A percentile compares a stretch with the other conserved stretches of the same genome.
These are phyloP conservation scores for Pseudolaguvia tuberculata DNA, from an alignment of 2,113 vertebrate species.

Conservation along the genomic window DNA sequence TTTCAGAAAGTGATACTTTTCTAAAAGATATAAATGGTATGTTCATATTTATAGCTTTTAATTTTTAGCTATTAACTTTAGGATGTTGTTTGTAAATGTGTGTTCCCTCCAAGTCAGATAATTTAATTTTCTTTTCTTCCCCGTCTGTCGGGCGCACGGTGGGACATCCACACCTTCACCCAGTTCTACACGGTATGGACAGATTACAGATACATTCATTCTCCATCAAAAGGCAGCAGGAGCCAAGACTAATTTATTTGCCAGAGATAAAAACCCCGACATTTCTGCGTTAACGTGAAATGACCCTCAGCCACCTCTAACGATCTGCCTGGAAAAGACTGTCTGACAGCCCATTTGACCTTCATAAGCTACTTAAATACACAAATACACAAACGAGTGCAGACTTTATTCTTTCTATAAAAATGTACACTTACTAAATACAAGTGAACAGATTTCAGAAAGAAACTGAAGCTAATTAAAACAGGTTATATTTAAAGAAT, in stretches of 20 bases:
- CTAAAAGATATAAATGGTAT: too few relatives aligned
- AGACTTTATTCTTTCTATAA: neutral
- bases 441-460: neutral
- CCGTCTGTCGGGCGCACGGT: neutral
- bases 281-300: too few relatives aligned
- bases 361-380: neutral
- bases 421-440: neutral
- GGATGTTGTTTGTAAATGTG: neutral
- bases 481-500: neutral
- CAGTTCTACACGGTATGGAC: neutral
- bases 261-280: neutral
- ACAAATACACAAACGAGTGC: neutral
- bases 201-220: constrained; percentile 17
- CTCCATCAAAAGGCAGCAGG: neutral
- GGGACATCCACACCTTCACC: neutral
- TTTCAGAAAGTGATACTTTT: too few relatives aligned
- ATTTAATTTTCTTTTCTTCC: neutral
- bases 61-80: neutral
- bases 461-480: neutral
- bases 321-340: neutral
- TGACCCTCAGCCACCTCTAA: neutral
- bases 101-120: neutral
- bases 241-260: neutral
- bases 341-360: neutral
- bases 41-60: too few relatives aligned